Base-by-base conservation (phyloP, 2,113 vertebrate species). In the Ceyx margarethae region DNA sequence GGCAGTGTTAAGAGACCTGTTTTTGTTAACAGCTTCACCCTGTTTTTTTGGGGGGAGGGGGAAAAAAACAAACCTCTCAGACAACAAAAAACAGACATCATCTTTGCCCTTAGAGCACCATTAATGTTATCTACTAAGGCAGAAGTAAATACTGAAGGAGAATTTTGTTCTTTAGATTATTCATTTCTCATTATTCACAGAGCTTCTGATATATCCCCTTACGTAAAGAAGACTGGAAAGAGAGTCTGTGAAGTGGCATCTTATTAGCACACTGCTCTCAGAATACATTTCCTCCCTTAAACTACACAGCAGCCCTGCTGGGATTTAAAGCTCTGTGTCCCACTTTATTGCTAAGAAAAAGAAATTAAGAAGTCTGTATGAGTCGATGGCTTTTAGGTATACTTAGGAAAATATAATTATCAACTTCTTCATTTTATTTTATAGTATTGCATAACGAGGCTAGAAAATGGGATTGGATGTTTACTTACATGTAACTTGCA, bases 261-360 rank as follows among this genome's bases (percentile, higher is more conserved):
- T 93, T 96, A 74, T 90, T 95, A 94, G 45, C 45, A 82, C 21
- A 62, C 53, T 88, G 45, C 19, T 73, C 76, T 95, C 69, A 80
- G 77, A 95, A 92, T 81, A 62, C 23, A 74, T 96, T 92, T 96
- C 45, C 19, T 82, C 53, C 33, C 10, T 82, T 65, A 78, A 82
- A 78, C 31, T 82, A 40, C 48, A 57, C 1, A 11, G 48, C 9
- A 91, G 6, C 23, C 60, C 60, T 85, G 42, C 26, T 81, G 79
- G n/a, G 79, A n/a, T 81, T 96, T 75, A 64, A 85, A 81, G 54
- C 10, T 93, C 45, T 8, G 22, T 43, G 29, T 81, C 60, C 51
- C 15, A 86, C 87, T 96, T 94, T 94, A 78, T 95, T 91, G 43
- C 35, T 86, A 72, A 77, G 66, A 93, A 56, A 6, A 90, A 87